Conservation (phyloP, 1,140 invertebrate genomes). For the Neodiprion pinetum region DNA sequence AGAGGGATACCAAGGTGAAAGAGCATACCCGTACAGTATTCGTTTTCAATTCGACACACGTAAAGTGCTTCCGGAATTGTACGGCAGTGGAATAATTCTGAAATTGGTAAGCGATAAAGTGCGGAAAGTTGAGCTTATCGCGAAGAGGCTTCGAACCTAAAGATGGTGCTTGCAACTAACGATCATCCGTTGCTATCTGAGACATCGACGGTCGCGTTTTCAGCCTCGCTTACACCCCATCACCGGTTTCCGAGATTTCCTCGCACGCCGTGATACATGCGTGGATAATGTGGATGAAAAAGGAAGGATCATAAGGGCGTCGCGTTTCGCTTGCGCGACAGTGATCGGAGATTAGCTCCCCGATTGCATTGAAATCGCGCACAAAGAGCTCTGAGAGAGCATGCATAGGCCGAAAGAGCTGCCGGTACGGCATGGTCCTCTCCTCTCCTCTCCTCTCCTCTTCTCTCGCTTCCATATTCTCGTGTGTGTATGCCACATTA, state of each 20-base stretch:
- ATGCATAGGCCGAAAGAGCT: constrained; percentile 30
- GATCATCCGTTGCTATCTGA: too few relatives aligned
- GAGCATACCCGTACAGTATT: too few relatives aligned
- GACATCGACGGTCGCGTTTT: too few relatives aligned
- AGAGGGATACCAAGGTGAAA: too few relatives aligned
- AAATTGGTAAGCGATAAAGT: too few relatives aligned
- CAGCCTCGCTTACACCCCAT: too few relatives aligned
- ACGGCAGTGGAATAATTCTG: too few relatives aligned
- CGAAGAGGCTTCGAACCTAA: too few relatives aligned
- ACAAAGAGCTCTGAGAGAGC: constrained; percentile 55
- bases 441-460: constrained; percentile 30
- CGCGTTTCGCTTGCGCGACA: constrained; percentile 59
- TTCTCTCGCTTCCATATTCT: background rate
- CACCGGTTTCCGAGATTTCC: background rate
- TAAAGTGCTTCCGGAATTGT: too few relatives aligned
- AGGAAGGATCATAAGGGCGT: constrained; percentile 20
- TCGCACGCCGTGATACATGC: background rate
- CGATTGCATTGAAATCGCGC: constrained; percentile 61
- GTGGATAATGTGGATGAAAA: constrained; percentile 1
- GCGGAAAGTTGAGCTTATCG: too few relatives aligned
- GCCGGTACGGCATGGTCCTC: background rate
- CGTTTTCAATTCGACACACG: too few relatives aligned
- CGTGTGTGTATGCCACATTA: constrained; percentile 28
- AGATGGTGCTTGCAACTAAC: too few relatives aligned
- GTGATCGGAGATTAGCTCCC: constrained; percentile 60